A percentile compares a stretch with the other conserved stretches of the same genome.
These are phyloP conservation scores for Oncorhynchus nerka DNA, from an alignment of 2,113 vertebrate species.

Conservation along the genomic window DNA sequence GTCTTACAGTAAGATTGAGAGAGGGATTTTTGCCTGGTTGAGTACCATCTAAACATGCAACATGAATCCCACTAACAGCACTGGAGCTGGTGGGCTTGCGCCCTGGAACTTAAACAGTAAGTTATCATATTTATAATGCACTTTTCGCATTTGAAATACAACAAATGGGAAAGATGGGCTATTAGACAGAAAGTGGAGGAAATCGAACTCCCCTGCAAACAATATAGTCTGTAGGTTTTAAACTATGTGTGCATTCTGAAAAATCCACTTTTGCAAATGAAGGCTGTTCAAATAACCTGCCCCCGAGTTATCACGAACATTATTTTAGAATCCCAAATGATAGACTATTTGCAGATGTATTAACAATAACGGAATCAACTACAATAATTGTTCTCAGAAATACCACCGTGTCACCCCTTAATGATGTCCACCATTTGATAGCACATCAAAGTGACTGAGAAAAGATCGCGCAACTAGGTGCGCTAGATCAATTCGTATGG, in stretches of 20 bases:
- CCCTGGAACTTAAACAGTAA: slow-evolving; percentile 56
- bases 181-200: background rate
- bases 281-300: background rate
- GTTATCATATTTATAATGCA: slow-evolving; percentile 18
- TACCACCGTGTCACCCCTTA: background rate
- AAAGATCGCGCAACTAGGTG: background rate
- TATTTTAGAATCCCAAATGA: background rate
- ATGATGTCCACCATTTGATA: background rate
- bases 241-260: too few species aligned
- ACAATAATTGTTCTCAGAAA: background rate
- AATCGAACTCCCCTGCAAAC: background rate
- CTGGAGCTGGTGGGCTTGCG: slow-evolving; percentile 42
- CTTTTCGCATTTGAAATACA: background rate
- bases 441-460: background rate
- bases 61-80: slow-evolving; percentile 55
- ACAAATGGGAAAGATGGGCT: background rate
- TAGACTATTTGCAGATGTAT: background rate
- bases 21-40: slow-evolving; percentile 14
- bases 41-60: slow-evolving; percentile 44
- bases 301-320: background rate
- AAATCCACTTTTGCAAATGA: background rate
- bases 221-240: too few species aligned
- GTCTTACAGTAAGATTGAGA: slow-evolving; percentile 15
- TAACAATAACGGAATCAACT: too few species aligned
- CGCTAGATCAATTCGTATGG: background rate